Evolutionary conservation across 2,797 vertebrate species (phyloP), one percentile per base, ranked within the genome.

Genomic region (Alcedo quadribrachys): DNA sequence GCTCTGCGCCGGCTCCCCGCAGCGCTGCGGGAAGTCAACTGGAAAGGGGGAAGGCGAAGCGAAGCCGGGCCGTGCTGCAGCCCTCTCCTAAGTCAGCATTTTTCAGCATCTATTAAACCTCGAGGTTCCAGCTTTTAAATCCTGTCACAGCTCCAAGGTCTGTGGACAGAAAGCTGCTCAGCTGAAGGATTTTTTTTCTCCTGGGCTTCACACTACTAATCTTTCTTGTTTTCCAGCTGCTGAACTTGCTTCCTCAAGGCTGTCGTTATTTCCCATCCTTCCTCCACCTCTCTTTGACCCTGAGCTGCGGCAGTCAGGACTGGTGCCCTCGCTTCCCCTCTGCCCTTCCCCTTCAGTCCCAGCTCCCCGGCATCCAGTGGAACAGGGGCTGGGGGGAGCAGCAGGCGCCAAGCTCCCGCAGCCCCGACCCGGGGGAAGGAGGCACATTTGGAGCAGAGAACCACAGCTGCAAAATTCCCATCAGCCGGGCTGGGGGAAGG

Each of bases 21-120:
- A 0, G 30, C 12, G 45, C 82, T 51, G 73, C 1, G 0, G 54
- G 63, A 55, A 84, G 17, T 0, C 57, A 51, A 30, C 78, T 45
- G 83, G 55, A 79, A 80, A 61, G 45, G 75, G 25, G 67, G 57
- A 71, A n/a, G 37, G 12, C 1, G 4, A 67, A 91, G 50, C 2
- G 22, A 51, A 93, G 46, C 73, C 2, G 5, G 11, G 42, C 7
- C 7, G 1, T 53, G 80, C 67, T 58, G 60, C 2, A 1, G 35
- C 45, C 46, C 90, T 90, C 27, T 14, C 78, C 78, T 85, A 79
- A 87, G 32, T 78, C 94, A 93, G 95, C 93, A 37, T 86, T 95
- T 95, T 90, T 40, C 67, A 33, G 79, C 81, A n/a, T 85, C 77
- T 76, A 85, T 81, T 68, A 33, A 76, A 80, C 28, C 67, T 42